phyloP scores from a whole-genome alignment of 2,888 invertebrate genomes.

The Pollenia amentaria region DNA sequence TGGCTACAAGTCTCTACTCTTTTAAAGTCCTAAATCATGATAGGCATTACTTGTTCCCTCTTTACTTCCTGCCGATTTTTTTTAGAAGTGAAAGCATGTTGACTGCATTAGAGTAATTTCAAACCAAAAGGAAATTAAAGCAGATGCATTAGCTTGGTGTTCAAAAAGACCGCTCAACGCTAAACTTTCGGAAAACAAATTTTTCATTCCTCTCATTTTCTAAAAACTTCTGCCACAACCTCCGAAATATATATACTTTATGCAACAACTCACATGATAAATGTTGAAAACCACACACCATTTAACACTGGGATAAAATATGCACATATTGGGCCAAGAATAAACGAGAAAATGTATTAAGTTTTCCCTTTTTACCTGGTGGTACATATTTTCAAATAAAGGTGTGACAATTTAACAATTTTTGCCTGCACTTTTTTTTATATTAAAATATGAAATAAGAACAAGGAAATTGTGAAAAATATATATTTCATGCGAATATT shows the following conservation, averaged over 20 bases:
- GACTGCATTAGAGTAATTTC: too few relatives aligned
- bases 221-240: neutral
- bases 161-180: too few relatives aligned
- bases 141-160: too few relatives aligned
- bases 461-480: conserved; percentile 26
- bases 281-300: conserved; percentile 58
- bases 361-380: neutral
- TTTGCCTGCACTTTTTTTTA: neutral
- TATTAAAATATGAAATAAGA: conserved; percentile 8
- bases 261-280: conserved; percentile 43
- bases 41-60: too few relatives aligned
- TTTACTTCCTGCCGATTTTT: too few relatives aligned
- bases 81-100: too few relatives aligned
- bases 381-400: conserved; percentile 35
- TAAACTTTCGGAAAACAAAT: too few relatives aligned
- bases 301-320: conserved; percentile 62
- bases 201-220: too few relatives aligned
- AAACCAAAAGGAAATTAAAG: too few relatives aligned
- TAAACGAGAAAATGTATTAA: neutral
- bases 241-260: conserved; percentile 16
- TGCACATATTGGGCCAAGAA: conserved; percentile 30
- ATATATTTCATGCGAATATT: conserved; percentile 11
- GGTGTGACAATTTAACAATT: conserved; percentile 65
- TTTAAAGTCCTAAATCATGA: too few relatives aligned
- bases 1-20: too few relatives aligned